Base-by-base conservation (phyloP, 2,888 invertebrate species). In the Pristionchus fissidentatus region DNA sequence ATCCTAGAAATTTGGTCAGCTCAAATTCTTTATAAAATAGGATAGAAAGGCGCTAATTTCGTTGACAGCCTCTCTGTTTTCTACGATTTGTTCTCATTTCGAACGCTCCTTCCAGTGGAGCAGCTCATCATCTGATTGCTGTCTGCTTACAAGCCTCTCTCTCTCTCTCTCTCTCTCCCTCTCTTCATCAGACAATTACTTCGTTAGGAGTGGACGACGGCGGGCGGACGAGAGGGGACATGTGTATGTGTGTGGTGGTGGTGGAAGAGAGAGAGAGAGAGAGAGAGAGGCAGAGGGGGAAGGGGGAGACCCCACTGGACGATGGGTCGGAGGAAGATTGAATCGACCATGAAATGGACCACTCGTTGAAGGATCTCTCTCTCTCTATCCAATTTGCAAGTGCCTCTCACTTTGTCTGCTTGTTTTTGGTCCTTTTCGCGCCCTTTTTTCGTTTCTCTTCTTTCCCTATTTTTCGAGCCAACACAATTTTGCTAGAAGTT, bases 161-260 rank as follows among this genome's bases (percentile, higher is more conserved):
- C 73, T 43, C 46, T 43, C 46, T 26, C 7, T 43, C 73, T n/a
- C 62, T n/a, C 62, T 29, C 62, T 62, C 8, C 32, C 22, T 13
- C 75, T 77, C 49, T 49, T 77, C 75, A 77, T 77, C 75, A 77
- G 75, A 77, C 75, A 77, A 77, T 77, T 77, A 77, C 75, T 77
- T 77, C 75, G 75, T 77, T 77, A 77, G 75, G 75, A 35, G 75
- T 49, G 49, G 75, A 46, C 75, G 46, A 19, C 49, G n/a, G n/a
- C n/a, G n/a, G n/a, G n/a, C n/a, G n/a, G n/a, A n/a, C n/a, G n/a
- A n/a, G n/a, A 26, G 70, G 38, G 70, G 70, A 70, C 70, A 70
- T 70, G 70, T 70, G 70, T 70, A 70, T n/a, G n/a, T n/a, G n/a
- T n/a, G n/a, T n/a, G n/a, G n/a, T n/a, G n/a, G 43, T 3, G 41